Conservation (phyloP, 2,888 invertebrate species). For the Cephus pygmeus region DNA sequence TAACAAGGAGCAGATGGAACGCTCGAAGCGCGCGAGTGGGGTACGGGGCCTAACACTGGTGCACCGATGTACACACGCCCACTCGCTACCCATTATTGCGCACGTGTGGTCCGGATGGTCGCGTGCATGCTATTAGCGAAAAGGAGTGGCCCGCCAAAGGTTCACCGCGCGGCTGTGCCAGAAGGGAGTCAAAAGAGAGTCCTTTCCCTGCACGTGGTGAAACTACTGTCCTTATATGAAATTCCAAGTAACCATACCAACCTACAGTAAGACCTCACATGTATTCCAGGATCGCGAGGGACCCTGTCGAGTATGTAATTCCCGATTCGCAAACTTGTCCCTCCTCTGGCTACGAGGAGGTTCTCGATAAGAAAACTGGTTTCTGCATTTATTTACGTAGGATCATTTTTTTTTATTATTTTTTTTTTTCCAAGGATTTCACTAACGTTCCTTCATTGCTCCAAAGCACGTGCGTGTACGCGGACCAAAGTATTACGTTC, state of each 20-base stretch:
- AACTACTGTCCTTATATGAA: neutral
- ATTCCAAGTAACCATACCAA: neutral
- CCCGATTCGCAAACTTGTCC: neutral
- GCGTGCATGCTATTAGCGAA: constrained; percentile 62
- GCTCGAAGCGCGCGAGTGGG: constrained; percentile 32
- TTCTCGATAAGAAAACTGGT: neutral
- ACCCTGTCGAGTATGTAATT: neutral
- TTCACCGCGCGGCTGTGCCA: constrained; percentile 5
- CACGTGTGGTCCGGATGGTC: constrained; percentile 64
- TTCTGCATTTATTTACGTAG: neutral
- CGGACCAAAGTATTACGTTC: neutral
- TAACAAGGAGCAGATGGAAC: constrained; percentile 63
- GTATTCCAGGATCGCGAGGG: neutral
- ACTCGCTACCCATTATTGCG: constrained; percentile 56
- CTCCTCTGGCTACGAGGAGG: neutral
- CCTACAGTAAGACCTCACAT: neutral
- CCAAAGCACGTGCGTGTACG: neutral
- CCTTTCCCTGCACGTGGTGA: neutral
- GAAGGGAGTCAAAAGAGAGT: neutral
- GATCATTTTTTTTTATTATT: neutral
- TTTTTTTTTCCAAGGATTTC: neutral
- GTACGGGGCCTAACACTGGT: constrained; percentile 4
- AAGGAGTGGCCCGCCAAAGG: constrained; percentile 40
- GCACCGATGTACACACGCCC: constrained; percentile 34
- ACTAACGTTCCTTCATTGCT: neutral